These are phyloP conservation scores for Cariama cristata DNA, from an alignment of 2,113 vertebrate genomes.

Conservation along the genomic window DNA sequence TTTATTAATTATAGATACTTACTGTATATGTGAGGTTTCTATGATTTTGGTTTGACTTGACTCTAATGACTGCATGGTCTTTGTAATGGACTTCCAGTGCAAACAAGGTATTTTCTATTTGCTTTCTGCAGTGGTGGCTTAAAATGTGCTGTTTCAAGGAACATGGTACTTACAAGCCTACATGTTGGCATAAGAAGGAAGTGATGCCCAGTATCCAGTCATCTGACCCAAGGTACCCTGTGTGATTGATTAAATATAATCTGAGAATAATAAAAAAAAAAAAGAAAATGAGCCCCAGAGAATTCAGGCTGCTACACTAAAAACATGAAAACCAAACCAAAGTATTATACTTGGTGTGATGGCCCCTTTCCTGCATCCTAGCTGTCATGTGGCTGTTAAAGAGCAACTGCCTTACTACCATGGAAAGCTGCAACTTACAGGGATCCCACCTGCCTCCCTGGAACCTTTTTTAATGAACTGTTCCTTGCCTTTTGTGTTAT, in stretches of 20 bases:
- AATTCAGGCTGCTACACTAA: background rate
- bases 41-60: background rate
- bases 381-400: background rate
- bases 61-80: background rate
- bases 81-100: background rate
- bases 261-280: background rate
- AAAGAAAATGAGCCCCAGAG: background rate
- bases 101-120: background rate
- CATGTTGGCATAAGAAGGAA: background rate
- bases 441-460: background rate
- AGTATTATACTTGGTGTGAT: background rate
- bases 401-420: background rate
- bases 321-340: background rate
- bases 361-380: background rate
- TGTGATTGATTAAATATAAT: background rate
- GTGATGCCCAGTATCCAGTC: background rate
- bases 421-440: background rate
- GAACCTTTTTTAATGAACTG: fast-evolving
- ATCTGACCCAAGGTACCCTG: background rate
- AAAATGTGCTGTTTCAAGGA: background rate
- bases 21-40: background rate
- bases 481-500: background rate
- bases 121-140: background rate
- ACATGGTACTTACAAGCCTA: background rate
- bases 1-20: background rate